Evolutionary conservation across 2,888 invertebrate species (phyloP), one percentile per base, ranked within the genome.

Genomic region (Linnaemya vulpina): DNA sequence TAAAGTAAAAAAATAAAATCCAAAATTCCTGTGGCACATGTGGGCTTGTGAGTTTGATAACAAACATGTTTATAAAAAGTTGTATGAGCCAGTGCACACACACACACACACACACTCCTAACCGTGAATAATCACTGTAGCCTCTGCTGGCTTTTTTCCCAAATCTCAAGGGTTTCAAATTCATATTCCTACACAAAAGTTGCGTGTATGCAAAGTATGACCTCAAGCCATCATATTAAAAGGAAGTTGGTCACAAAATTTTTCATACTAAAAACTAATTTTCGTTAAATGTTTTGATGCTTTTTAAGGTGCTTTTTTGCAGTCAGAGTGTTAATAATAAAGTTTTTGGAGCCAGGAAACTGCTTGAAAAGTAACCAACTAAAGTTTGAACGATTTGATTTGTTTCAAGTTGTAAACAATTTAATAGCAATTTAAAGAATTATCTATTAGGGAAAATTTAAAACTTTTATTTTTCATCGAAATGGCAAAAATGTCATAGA

Each of bases 141-240:
- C 40, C 40, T 51, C 43, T n/a, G 46, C 46, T 68, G 35, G 17
- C 68, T 68, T 49, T 63, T 65, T 0, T 30, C 13, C 10, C 25
- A 40, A 67, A 49, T 74, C 80, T 80, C 58, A 9, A 67, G 73
- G 67, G 73, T 74, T 80, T 67, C 2, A 30, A 58, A 58, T 58
- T 74, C 65, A 79, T 79, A 65, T 71, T 51, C 22, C 13, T 38
- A 55, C n/a, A 46, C 22, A 38, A 20, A 58, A 71, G 55, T 63
- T 67, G 73, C 58, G 65, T 67, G 67, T 80, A 80, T 80, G 79
- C 73, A 80, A 80, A 80, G 51, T 74, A 80, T 80, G 51, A 74
- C 80, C 80, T 67, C 40, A 67, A 67, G 80, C 67, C 67, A 30
- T 58, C 35, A 67, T 58, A 60, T 65, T 46, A 67, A 67, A 74